These are phyloP conservation scores for Camelus dromedarius DNA, from an alignment of 2,113 vertebrate genomes.

Conservation along the genomic window DNA sequence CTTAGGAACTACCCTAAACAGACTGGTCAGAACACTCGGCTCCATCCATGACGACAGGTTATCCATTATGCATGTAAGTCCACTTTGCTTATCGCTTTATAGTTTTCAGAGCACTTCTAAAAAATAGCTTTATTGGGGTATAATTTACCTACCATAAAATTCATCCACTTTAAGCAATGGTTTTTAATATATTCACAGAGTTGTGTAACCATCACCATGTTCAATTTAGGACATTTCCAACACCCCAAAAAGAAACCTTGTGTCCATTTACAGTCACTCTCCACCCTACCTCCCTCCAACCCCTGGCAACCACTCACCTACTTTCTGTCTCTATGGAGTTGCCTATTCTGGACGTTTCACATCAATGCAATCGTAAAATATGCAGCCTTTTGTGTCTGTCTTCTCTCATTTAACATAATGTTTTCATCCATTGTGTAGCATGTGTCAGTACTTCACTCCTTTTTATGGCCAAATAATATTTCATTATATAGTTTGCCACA, in stretches of 20 bases:
- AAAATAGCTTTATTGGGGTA: neutral
- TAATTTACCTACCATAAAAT: conserved; percentile 11
- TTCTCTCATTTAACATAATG: neutral
- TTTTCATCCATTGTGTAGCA: neutral
- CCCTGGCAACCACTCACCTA: neutral
- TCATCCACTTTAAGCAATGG: neutral
- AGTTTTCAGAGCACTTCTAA: neutral
- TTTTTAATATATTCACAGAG: neutral
- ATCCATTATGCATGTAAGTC: neutral
- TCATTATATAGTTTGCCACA: neutral
- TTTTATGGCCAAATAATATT: neutral
- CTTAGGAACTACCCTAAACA: neutral
- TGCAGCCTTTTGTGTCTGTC: neutral
- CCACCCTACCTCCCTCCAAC: neutral
- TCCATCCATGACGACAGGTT: neutral
- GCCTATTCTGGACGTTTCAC: neutral
- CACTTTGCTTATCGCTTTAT: neutral
- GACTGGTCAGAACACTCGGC: neutral
- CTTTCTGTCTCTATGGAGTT: neutral
- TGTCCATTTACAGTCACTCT: neutral
- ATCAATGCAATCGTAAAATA: neutral
- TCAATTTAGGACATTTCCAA: neutral
- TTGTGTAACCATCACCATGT: neutral
- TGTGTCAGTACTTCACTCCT: neutral
- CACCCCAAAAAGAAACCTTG: neutral